Evolutionary conservation across 2,888 invertebrate genomes (phyloP).

Genomic region (Beris morrisii): DNA sequence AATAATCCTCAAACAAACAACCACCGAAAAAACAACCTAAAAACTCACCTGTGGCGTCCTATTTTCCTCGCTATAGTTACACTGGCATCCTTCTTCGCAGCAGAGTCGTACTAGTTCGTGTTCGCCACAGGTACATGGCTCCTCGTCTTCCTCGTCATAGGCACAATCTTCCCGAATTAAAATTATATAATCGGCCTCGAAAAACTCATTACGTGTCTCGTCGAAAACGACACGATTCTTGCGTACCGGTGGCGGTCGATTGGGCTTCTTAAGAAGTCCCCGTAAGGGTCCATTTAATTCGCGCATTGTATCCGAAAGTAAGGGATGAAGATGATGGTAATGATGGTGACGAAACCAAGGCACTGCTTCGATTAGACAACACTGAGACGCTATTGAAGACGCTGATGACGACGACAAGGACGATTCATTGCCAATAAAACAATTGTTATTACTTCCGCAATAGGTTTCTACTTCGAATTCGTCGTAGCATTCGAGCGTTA

Average conservation of each 20-base stretch:
- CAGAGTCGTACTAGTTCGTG: constrained; percentile 68
- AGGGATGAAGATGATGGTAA: constrained; percentile 5
- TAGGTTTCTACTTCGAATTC: constrained; percentile 48
- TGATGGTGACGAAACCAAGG: constrained; percentile 17
- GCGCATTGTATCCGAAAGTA: constrained; percentile 47
- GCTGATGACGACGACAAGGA: constrained; percentile 27
- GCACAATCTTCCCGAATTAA: constrained; percentile 85
- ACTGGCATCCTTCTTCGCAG: constrained; percentile 70
- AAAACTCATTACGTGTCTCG: constrained; percentile 86
- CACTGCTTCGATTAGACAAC: constrained; percentile 53
- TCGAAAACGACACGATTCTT: constrained; percentile 85
- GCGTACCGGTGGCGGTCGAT: constrained; percentile 65
- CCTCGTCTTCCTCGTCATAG: constrained; percentile 76
- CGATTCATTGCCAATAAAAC: constrained; percentile 33
- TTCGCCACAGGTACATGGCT: constrained; percentile 73
- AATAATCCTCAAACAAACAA: too few relatives aligned
- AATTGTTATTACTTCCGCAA: constrained; percentile 42
- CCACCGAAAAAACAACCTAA: too few relatives aligned
- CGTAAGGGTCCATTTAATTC: constrained; percentile 56
- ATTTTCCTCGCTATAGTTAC: constrained; percentile 57
- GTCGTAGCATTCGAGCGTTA: constrained; percentile 48
- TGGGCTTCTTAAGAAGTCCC: constrained; percentile 71
- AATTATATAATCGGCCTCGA: constrained; percentile 90
- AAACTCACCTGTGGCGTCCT: constrained; percentile 54
- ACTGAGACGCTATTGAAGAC: constrained; percentile 49